Conservation (phyloP, 35 echinoderm and acorn worm genomes). For the Ptychodera flava region DNA sequence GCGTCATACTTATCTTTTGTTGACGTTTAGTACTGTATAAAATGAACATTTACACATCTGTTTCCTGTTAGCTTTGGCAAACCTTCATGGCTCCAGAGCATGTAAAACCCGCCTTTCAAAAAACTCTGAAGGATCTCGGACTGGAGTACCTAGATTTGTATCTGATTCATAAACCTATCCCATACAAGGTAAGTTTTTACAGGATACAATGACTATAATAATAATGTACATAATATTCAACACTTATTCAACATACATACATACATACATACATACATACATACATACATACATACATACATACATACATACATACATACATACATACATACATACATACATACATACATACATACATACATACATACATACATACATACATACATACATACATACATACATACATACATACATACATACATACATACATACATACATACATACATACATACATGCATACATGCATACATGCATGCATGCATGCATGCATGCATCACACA, state of each 20-base stretch:
- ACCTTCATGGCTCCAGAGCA: background rate
- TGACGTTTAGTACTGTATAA: no score
- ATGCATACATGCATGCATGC: background rate
- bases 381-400: background rate
- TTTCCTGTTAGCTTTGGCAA: conserved; percentile 12
- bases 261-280: background rate
- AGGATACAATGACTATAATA: no score
- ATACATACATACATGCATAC: background rate
- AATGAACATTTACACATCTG: no score
- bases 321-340: background rate
- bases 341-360: conserved; percentile 2
- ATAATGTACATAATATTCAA: no score
- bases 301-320: background rate
- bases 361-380: background rate
- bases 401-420: background rate
- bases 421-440: background rate
- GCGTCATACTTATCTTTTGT: no score
- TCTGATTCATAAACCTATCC: background rate
- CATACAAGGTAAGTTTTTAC: background rate
- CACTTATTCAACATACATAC: conserved; percentile 1
- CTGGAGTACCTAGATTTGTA: conserved; percentile 4
- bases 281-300: background rate
- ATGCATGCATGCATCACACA: background rate
- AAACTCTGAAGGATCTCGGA: background rate
- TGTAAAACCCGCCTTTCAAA: background rate